phyloP scores from a whole-genome alignment of 2,113 vertebrate genomes.

The Istiophorus platypterus region DNA sequence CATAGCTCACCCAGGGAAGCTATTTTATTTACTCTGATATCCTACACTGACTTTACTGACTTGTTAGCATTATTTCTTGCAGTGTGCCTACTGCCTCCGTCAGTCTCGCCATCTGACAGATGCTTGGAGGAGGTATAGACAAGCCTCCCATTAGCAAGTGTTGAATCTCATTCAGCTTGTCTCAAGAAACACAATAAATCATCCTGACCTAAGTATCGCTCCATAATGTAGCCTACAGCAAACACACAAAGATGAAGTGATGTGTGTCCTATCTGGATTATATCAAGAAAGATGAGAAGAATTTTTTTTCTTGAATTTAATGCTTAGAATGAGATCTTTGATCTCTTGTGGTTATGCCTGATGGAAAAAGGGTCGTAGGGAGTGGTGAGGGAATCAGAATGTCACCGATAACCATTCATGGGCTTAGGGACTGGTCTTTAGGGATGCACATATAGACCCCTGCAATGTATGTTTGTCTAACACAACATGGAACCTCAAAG shows the following conservation, averaged over 20 bases:
- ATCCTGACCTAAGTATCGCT: constrained; percentile 59
- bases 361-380: neutral
- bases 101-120: constrained; percentile 21
- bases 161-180: constrained; percentile 42
- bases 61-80: neutral
- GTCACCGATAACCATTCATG: no score
- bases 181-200: constrained; percentile 41
- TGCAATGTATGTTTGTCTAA: neutral
- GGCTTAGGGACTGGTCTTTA: neutral
- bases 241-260: constrained; percentile 3
- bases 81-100: neutral
- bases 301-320: neutral
- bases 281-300: neutral
- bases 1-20: neutral
- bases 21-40: neutral
- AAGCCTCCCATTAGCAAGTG: constrained; percentile 38
- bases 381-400: no score
- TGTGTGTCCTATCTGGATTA: neutral
- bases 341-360: neutral
- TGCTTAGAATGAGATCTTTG: neutral
- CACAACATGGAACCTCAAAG: neutral
- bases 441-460: neutral
- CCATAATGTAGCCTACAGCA: neutral
- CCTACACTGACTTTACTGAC: neutral
- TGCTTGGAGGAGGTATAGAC: constrained; percentile 49